A percentile compares a stretch with the other conserved stretches of the same genome.
These are phyloP conservation scores for Strix uralensis DNA, from an alignment of 2,113 vertebrate species.

Conservation along the genomic window DNA sequence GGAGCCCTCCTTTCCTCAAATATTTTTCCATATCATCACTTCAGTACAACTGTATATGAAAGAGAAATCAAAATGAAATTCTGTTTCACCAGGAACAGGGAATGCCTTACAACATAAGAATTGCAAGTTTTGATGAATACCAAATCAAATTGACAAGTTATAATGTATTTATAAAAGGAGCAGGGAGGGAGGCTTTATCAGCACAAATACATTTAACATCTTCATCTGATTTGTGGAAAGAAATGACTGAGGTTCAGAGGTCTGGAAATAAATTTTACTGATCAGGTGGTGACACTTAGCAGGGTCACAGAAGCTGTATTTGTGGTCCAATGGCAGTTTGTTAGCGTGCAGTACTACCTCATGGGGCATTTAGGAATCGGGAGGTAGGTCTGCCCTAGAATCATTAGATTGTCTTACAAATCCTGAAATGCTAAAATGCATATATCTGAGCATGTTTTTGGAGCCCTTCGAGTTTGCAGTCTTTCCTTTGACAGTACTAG, in stretches of 20 bases:
- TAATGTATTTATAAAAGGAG: background rate
- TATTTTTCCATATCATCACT: background rate
- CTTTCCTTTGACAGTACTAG: background rate
- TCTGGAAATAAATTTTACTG: background rate
- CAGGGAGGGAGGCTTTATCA: background rate
- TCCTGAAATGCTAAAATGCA: background rate
- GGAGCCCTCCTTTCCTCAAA: background rate
- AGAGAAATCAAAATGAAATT: background rate
- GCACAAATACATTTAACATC: background rate
- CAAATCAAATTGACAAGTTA: background rate
- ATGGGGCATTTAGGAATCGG: background rate
- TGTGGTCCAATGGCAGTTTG: background rate
- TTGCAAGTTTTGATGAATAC: background rate
- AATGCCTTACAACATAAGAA: background rate
- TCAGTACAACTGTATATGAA: background rate
- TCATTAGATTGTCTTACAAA: background rate
- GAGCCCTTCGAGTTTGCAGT: background rate
- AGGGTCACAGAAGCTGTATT: background rate
- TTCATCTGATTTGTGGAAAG: background rate
- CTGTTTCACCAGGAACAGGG: background rate
- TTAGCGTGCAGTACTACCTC: background rate
- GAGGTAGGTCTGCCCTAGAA: background rate
- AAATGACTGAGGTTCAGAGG: background rate
- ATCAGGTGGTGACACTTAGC: background rate
- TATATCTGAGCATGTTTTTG: background rate